Base-by-base conservation (phyloP, 2,113 vertebrate species). In the Parus major region DNA sequence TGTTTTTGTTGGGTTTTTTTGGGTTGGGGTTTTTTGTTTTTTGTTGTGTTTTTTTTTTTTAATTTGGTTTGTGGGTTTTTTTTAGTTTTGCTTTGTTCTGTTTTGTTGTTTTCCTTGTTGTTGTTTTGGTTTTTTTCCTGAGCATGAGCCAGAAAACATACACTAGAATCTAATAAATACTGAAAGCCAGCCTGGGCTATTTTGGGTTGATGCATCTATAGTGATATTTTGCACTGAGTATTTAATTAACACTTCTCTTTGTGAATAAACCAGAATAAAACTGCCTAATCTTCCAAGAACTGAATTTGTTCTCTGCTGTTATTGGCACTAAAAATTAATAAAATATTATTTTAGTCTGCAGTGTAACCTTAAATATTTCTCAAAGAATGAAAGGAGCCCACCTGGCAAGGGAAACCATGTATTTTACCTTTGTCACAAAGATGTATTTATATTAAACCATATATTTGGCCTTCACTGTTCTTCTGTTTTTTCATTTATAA, bases 191-290 rank as follows among this genome's bases (percentile, higher is more conserved):
- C n/a, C 56, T 71, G 17, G 9, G 44, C 68, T 92, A 66, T 93
- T 94, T 93, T 63, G 39, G 11, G 49, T 75, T 91, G 47, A 53
- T 84, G 53, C 31, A 49, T 85, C 57, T 88, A 64, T n/a, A 82
- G 35, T 63, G 55, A 44, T 88, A 80, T 70, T 90, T 87, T 75
- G 53, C 31, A 39, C 24, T 75, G 44, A 82, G 35, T 72, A 81
- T 77, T 93, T 68, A 92, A 88, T 90, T 92, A 96, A 65, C 36
- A 52, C 8, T 70, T 90, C 31, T 87, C 80, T 42, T 87, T 16
- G 64, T 75, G 50, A 91, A 92, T 89, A 85, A 86, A 65, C 31
- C 20, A 65, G 33, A 86, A 89, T 76, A 92, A 84, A 84, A 87
- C 17, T 20, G 69, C 12, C 53, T 89, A 27, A 41, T 82, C 20